Conservation (phyloP, 2,113 vertebrate genomes). For the Brachyhypopomus gauderio region DNA sequence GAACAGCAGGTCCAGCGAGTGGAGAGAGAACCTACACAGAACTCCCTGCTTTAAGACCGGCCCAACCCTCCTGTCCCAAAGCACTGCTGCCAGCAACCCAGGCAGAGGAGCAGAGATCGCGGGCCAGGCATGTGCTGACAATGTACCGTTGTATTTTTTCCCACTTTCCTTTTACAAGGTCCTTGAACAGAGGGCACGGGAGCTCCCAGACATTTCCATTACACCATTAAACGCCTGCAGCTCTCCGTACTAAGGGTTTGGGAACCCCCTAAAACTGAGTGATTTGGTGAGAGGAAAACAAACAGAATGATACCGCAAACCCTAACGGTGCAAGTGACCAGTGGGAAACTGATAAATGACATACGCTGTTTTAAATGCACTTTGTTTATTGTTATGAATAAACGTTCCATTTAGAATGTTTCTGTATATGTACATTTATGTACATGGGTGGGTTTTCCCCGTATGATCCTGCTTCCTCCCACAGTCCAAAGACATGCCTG, state of each 20-base stretch:
- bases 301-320: neutral
- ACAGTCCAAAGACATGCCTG: too few species aligned
- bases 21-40: conserved; percentile 13
- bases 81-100: conserved; percentile 40
- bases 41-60: conserved; percentile 40
- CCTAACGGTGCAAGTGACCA: neutral
- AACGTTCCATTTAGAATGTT: too few species aligned
- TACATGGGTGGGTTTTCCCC: too few species aligned
- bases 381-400: neutral
- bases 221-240: conserved; percentile 30
- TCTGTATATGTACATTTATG: too few species aligned
- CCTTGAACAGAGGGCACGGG: conserved; percentile 38
- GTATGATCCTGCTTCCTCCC: too few species aligned
- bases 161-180: conserved; percentile 32
- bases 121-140: conserved; percentile 50
- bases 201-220: conserved; percentile 54
- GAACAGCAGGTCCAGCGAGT: conserved; percentile 30
- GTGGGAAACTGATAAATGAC: neutral
- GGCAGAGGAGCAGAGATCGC: conserved; percentile 9
- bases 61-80: conserved; percentile 41
- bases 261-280: conserved; percentile 40
- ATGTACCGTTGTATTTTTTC: conserved; percentile 34
- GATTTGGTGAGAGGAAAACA: conserved; percentile 25
- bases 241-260: conserved; percentile 34
- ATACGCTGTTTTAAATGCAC: neutral